A percentile compares a stretch with the other conserved stretches of the same genome.
These are phyloP conservation scores for Ailuropoda melanoleuca DNA, from an alignment of 2,113 vertebrate genomes.

Conservation along the genomic window DNA sequence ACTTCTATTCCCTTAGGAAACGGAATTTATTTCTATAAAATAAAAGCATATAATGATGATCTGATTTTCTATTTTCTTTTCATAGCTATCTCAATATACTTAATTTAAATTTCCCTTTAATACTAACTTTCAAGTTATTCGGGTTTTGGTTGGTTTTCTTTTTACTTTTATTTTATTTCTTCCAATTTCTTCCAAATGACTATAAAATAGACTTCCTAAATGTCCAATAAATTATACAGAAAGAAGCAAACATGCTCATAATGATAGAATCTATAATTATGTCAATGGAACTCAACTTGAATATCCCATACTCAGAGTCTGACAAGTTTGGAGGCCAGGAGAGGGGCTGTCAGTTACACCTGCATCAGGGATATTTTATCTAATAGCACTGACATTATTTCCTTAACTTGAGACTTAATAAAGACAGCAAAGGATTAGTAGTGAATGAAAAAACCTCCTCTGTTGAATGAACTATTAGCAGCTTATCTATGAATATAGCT, in stretches of 20 bases:
- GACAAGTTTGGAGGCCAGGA: neutral
- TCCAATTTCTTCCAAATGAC: neutral
- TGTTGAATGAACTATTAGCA: neutral
- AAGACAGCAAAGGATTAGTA: neutral
- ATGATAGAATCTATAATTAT: neutral
- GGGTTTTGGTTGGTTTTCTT: neutral
- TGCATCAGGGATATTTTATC: neutral
- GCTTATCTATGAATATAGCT: neutral
- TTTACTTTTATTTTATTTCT: neutral
- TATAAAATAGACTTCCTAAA: neutral
- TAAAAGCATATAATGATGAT: slow-evolving; percentile 55
- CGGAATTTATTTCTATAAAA: slow-evolving; percentile 34
- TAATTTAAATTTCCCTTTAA: slow-evolving; percentile 31
- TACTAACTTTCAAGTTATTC: neutral
- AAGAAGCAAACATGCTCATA: neutral
- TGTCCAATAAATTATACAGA: neutral
- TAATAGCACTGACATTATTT: neutral
- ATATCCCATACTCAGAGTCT: neutral
- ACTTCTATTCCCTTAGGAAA: neutral
- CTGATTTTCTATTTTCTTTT: slow-evolving; percentile 37
- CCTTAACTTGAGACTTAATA: neutral
- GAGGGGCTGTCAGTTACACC: neutral
- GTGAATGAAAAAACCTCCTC: neutral
- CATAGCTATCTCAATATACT: neutral
- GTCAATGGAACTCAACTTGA: neutral